Conservation (phyloP, 2,113 vertebrate species). For the Eupsittula cactorum region DNA sequence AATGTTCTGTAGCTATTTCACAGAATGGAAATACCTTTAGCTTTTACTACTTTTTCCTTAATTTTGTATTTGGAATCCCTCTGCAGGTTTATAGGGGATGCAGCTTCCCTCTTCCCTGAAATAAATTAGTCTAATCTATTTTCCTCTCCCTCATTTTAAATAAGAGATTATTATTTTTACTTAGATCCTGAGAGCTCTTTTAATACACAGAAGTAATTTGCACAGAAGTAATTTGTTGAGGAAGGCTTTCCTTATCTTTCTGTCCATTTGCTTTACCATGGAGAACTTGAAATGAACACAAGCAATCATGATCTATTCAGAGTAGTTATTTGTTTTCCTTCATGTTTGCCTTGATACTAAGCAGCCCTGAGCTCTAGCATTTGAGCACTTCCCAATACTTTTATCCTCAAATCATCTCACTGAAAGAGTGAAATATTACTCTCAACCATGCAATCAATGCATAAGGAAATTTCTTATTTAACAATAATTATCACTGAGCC, state of each 20-base stretch:
- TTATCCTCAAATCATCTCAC: neutral
- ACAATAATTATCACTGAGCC: neutral
- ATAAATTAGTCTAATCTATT: constrained; percentile 38
- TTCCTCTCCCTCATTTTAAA: neutral
- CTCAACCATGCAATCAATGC: neutral
- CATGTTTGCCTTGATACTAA: neutral
- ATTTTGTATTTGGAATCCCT: neutral
- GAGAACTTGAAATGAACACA: neutral
- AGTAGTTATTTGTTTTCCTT: neutral
- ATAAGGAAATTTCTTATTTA: constrained; percentile 7
- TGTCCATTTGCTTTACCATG: neutral
- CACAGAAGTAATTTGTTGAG: neutral
- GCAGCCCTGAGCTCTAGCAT: neutral
- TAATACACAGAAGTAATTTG: constrained; percentile 8
- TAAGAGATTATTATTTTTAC: neutral
- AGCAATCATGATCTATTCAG: neutral
- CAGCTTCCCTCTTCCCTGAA: neutral
- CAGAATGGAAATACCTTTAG: constrained; percentile 10
- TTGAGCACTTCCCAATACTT: neutral
- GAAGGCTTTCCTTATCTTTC: constrained; percentile 8
- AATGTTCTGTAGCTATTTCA: neutral
- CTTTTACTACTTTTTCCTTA: constrained; percentile 19
- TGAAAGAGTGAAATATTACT: neutral
- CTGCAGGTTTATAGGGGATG: neutral
- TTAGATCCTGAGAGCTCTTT: neutral